Evolutionary conservation across 2,113 vertebrate genomes (phyloP), one percentile per base, ranked within the genome.

Genomic region (Willisornis vidua): DNA sequence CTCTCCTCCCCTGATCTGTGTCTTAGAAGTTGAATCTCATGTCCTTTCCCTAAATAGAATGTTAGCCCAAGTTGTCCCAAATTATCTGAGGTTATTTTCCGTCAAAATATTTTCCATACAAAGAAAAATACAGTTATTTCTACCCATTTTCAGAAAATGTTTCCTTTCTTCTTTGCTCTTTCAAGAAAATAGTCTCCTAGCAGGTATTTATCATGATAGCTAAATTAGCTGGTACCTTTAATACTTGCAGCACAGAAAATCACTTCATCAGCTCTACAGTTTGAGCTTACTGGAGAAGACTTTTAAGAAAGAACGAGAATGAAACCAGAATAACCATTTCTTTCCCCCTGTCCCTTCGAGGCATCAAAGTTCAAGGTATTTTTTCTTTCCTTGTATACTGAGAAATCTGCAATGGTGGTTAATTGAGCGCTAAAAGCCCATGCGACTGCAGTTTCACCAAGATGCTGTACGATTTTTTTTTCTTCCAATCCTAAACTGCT

Each of bases 221-320:
- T 95, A 96, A 94, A 96, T 96, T 94, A 95, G 79, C 90, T 52
- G 17, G 61, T 70, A 85, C 52, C 92, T 83, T 79, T 93, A 95
- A 84, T 79, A 84, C 65, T 77, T 43, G 62, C 45, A 91, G 93
- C 79, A 90, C 68, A 87, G 89, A 90, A 96, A 96, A 96, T 70
- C 76, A 89, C 85, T 96, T 96, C 76, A 96, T 96, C 93, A 95
- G 90, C 83, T 90, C n/a, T 70, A 93, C 73, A 94, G 86, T 96
- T 94, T 89, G 54, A 93, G 80, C 52, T 90, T 67, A 63, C 75
- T 46, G 48, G 92, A 90, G 94, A 96, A 88, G 52, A 94, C 41
- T 81, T 92, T 93, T 79, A 89, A 87, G 72, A 90, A 94, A 91
- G 61, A 88, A 95, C 88, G 52, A 94, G 83, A 94, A 82, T 68